These are phyloP conservation scores for Caerostris extrusa DNA, from an alignment of 1,140 invertebrate species.

Conservation along the genomic window DNA sequence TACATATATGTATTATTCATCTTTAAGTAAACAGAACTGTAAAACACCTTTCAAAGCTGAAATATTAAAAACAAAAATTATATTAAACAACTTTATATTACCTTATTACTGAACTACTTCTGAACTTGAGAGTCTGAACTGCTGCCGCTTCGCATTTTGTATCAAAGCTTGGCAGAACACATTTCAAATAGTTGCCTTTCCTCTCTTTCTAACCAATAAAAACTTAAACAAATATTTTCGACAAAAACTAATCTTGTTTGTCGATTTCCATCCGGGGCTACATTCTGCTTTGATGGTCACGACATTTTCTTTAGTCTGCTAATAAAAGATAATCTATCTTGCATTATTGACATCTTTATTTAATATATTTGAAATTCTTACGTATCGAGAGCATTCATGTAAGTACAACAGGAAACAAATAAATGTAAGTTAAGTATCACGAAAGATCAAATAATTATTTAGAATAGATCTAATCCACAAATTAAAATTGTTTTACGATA, in stretches of 20 bases:
- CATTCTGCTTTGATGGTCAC: not conserved
- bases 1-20: too few relatives aligned
- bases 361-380: too few relatives aligned
- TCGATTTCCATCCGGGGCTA: not conserved
- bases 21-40: too few relatives aligned
- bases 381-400: too few relatives aligned
- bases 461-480: too few relatives aligned
- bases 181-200: not conserved
- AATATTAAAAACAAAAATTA: too few relatives aligned
- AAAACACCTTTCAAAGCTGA: too few relatives aligned
- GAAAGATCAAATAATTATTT: too few relatives aligned
- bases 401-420: too few relatives aligned
- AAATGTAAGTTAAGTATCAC: too few relatives aligned
- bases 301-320: not conserved
- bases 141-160: not conserved
- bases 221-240: not conserved
- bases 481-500: too few relatives aligned
- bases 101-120: not conserved
- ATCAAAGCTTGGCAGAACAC: not conserved
- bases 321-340: not conserved
- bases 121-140: not conserved
- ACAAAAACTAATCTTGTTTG: not conserved
- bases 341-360: not conserved
- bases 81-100: not conserved
- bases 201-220: not conserved